A percentile compares a stretch with the other conserved stretches of the same genome.
Conservation (phyloP, 2,888 invertebrate species). For the Scaptomyza parva region DNA sequence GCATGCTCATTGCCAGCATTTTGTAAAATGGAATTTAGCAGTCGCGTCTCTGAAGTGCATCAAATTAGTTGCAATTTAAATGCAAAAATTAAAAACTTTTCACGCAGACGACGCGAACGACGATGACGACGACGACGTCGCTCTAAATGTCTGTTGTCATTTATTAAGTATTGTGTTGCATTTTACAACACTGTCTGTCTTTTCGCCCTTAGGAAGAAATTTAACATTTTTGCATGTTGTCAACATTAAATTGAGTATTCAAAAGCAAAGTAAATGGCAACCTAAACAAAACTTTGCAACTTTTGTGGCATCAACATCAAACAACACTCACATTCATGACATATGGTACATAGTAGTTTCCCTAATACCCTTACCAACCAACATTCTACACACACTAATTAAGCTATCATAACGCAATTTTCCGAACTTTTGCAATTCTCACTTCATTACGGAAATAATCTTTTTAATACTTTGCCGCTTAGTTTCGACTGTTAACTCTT, state of each 20-base stretch:
- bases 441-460: constrained; percentile 21
- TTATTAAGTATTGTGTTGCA: constrained; percentile 48
- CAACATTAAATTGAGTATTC: constrained; percentile 46
- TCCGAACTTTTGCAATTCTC: constrained; percentile 22
- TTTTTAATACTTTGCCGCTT: constrained; percentile 11
- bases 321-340: too few species aligned
- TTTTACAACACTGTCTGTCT: constrained; percentile 21
- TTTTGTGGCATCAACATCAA: too few species aligned
- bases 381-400: neutral
- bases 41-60: constrained; percentile 48
- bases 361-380: neutral
- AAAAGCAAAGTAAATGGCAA: too few species aligned
- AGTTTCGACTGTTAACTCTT: neutral
- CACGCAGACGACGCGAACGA: constrained; percentile 10
- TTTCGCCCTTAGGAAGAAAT: neutral
- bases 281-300: too few species aligned
- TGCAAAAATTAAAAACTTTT: constrained; percentile 66
- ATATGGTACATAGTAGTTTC: too few species aligned
- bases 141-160: constrained; percentile 33
- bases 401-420: neutral
- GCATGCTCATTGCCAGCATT: constrained; percentile 56
- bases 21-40: constrained; percentile 66
- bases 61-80: constrained; percentile 80
- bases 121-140: constrained; percentile 3
- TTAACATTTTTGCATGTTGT: constrained; percentile 33